Base-by-base conservation (phyloP, 2,797 vertebrate genomes). In the Phrynocephalus forsythii region DNA sequence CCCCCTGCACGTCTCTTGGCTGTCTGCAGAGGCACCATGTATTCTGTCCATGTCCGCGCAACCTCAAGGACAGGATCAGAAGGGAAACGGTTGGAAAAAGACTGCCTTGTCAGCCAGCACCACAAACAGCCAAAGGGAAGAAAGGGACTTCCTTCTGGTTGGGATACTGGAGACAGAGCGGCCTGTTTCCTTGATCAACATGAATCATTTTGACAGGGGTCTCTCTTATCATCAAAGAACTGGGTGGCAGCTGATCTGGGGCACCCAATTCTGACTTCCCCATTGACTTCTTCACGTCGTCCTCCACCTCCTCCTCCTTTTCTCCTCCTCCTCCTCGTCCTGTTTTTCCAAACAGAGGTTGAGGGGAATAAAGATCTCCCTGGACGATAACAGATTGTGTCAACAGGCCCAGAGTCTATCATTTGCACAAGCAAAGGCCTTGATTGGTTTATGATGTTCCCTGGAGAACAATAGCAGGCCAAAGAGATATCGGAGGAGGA, bases 401-500 rank as follows among this genome's bases (percentile, higher is more conserved):
- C 60, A 82, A 67, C 66, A 24, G 38, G 52, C 6, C 84, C n/a
- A n/a, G 38, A 69, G 38, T 26, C 28, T 33, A 7, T 67, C 15
- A 38, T 68, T 67, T 66, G 72, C 60, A 76, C 79, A 86, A 66
- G 38, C 3, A 20, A 30, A 18, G 38, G 71, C 79, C 72, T 82
- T 82, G 79, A 67, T 67, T 15, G 86, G 72, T 82, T 67, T 67
- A 75, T 30, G 79, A 22, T 63, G 52, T 16, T 77, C 86, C 72
- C 80, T 77, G 38, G 50, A 48, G 68, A 72, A 73, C 67, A 84
- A 73, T 15, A 84, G 76, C 22, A 16, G 33, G 76, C 26, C 13
- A 3, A 5, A 63, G 52, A 63, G 67, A 60, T 78, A 7, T 4
- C 79, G 82, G 50, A n/a, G 44, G 60, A 9, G 68, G 79, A 7